phyloP scores from a whole-genome alignment of 2,888 invertebrate genomes.

The Spodoptera littoralis region DNA sequence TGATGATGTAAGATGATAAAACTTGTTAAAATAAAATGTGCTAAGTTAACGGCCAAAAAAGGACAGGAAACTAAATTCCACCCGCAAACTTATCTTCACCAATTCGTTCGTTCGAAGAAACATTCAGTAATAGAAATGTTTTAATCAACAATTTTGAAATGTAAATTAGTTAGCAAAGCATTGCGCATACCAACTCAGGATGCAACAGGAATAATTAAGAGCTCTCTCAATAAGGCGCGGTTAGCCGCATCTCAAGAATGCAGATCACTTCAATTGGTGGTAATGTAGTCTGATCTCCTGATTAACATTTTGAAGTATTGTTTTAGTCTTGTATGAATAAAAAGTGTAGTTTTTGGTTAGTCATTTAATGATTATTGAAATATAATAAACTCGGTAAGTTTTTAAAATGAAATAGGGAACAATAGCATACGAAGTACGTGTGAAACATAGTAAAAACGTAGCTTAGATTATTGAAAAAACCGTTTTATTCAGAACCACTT shows the following conservation, averaged over 20 bases:
- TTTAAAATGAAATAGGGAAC: too few species aligned
- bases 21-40: too few species aligned
- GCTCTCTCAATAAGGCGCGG: conserved; percentile 35
- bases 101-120: not conserved
- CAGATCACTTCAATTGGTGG: conserved; percentile 15
- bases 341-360: too few species aligned
- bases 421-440: too few species aligned
- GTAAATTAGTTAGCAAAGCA: conserved; percentile 15
- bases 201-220: conserved; percentile 40
- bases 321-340: conserved; percentile 3
- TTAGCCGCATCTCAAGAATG: conserved; percentile 25
- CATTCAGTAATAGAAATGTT: conserved; percentile 29
- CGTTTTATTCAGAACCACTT: too few species aligned
- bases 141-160: conserved; percentile 37
- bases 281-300: conserved; percentile 19
- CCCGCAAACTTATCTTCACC: conserved; percentile 19
- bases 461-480: too few species aligned
- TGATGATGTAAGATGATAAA: too few species aligned
- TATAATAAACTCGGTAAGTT: too few species aligned
- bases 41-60: too few species aligned
- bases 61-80: not conserved
- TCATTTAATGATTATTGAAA: too few species aligned
- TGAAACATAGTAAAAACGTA: too few species aligned
- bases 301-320: conserved; percentile 12
- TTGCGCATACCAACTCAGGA: conserved; percentile 10